phyloP scores from a whole-genome alignment of 2,113 vertebrate species.

The Apistogramma diplotaenia region DNA sequence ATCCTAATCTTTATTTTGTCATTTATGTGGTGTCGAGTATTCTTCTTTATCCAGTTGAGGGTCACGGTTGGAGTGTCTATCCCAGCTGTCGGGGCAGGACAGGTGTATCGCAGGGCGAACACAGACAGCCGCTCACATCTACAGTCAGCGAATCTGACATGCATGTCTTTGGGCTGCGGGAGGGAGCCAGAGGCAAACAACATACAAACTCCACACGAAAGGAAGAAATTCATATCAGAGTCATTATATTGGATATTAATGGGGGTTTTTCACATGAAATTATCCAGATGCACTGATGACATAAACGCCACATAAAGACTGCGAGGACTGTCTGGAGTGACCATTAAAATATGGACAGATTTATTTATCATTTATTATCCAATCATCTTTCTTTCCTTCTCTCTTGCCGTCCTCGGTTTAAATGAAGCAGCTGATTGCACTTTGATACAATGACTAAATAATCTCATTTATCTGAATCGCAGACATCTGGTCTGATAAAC shows the following conservation, averaged over 20 bases:
- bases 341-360: not conserved
- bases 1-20: too few relatives aligned
- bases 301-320: not conserved
- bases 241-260: not conserved
- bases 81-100: too few relatives aligned
- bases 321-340: not conserved
- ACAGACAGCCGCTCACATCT: not conserved
- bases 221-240: not conserved
- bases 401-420: not conserved
- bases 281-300: not conserved
- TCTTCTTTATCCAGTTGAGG: not conserved
- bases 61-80: not conserved
- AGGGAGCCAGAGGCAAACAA: not conserved
- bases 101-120: too few relatives aligned
- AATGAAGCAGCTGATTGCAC: constrained; percentile 32
- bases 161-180: not conserved
- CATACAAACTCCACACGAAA: too few relatives aligned
- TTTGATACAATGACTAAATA: constrained; percentile 35
- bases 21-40: not conserved
- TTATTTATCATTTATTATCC: not conserved
- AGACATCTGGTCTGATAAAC: constrained; percentile 39
- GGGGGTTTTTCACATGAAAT: not conserved
- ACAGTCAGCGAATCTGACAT: not conserved
- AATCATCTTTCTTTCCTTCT: not conserved
- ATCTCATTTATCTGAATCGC: constrained; percentile 44